Base-by-base conservation (phyloP, 2,113 vertebrate genomes). In the Tragelaphus strepsiceros region DNA sequence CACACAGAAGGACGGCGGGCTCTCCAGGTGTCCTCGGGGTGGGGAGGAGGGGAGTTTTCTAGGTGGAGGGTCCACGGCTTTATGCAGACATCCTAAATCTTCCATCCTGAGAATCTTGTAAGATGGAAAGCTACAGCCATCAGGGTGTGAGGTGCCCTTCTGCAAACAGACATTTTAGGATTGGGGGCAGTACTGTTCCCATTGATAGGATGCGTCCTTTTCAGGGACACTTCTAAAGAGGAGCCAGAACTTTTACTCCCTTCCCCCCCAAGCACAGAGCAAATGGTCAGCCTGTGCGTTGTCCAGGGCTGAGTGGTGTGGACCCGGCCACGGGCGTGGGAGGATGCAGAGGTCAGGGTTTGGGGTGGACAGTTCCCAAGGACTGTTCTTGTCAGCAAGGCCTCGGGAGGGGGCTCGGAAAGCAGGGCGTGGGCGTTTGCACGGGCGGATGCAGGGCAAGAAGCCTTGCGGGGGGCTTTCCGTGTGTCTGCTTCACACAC, bases 381-480 rank as follows among this genome's bases (percentile, higher is more conserved):
- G 67, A 39, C n/a, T 39, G 67, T 71, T 22, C n/a, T 39, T 39
- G 19, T 54, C 19, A 26, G 21, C 35, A 16, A 0, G 80, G 58
- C 28, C 28, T 9, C 7, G 2, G n/a, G 32, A 46, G 22, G 51
- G 26, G 43, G 58, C 19, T 2, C 3, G 53, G 13, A 4, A 39
- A 12, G n/a, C 1, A 7, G 30, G 0, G 28, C 49, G 9, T 43
- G 46, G 8, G 35, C 15, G 3, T 22, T 1, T 2, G 43, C 28
- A 1, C 0, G 0, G 6, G 0, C 1, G 24, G 46, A 11, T 11
- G 15, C 2, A 2, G 46, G 88, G 30, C 5, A 3, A 28, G 16
- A 46, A 14, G 56, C 6, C 19, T 14, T 32, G 2, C 4, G 0
- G 39, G 39, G 21, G 4, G 4, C 6, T 30, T 39, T 28, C 21